A percentile compares a stretch with the other conserved stretches of the same genome.
Conservation (phyloP, 2,113 vertebrate genomes). For the Sylvia atricapilla region DNA sequence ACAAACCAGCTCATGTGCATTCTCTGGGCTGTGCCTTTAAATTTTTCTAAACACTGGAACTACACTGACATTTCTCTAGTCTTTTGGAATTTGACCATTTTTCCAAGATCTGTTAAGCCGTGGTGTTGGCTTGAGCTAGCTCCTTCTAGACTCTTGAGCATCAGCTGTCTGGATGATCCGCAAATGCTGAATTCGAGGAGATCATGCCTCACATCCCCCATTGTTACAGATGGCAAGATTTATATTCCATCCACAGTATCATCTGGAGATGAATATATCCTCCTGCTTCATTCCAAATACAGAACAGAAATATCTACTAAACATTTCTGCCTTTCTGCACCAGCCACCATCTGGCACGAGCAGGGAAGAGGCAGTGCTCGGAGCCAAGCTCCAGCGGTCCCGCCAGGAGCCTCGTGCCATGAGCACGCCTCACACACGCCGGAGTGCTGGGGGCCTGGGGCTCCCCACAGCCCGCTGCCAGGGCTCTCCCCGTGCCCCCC, state of each 20-base stretch:
- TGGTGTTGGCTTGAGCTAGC: background rate
- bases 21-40: background rate
- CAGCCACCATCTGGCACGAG: constrained; percentile 64
- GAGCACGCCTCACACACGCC: accelerated
- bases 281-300: constrained; percentile 69
- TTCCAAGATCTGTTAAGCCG: constrained; percentile 1
- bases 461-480: background rate
- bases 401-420: background rate
- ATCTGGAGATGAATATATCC: constrained; percentile 70
- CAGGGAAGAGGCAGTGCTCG: background rate
- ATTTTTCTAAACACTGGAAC: background rate
- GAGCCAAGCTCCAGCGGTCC: background rate
- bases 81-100: constrained; percentile 11
- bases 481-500: background rate
- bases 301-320: constrained; percentile 69
- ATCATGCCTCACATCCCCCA: constrained; percentile 69
- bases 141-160: constrained; percentile 49
- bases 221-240: constrained; percentile 70
- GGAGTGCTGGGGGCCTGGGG: background rate
- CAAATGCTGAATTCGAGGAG: constrained; percentile 58
- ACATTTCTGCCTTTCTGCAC: constrained; percentile 70
- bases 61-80: background rate
- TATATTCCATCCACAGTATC: constrained; percentile 69
- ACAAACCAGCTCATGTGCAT: background rate
- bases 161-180: constrained; percentile 53